Evolutionary conservation across 2,888 invertebrate genomes (phyloP).

Genomic region (Apomyelois bistriatella): DNA sequence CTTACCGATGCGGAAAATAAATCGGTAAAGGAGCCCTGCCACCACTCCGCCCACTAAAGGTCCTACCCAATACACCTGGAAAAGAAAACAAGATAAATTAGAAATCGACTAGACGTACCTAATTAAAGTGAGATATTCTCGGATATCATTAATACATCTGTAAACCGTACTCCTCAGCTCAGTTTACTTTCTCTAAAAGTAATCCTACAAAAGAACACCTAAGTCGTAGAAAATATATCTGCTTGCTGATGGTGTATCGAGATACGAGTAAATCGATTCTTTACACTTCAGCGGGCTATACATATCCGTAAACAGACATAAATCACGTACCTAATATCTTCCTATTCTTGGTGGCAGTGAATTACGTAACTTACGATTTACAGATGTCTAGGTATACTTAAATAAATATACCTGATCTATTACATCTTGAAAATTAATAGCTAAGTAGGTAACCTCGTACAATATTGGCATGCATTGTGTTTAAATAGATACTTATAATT

Average conservation of each 20-base stretch:
- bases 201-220: too few relatives aligned
- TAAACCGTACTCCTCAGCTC: background rate
- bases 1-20: slow-evolving; percentile 85
- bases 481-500: too few relatives aligned
- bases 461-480: too few relatives aligned
- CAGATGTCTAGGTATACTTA: background rate
- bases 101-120: too few relatives aligned
- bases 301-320: background rate
- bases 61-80: slow-evolving; percentile 92
- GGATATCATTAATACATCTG: too few relatives aligned
- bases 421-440: too few relatives aligned
- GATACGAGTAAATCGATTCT: slow-evolving; percentile 1
- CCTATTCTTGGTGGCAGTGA: background rate
- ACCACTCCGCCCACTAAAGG: slow-evolving; percentile 88
- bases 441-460: too few relatives aligned
- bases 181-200: background rate
- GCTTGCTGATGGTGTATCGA: background rate
- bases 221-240: background rate
- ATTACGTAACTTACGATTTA: background rate
- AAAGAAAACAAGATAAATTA: slow-evolving; percentile 12
- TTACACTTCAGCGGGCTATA: background rate
- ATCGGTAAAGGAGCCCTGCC: slow-evolving; percentile 87
- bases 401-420: background rate
- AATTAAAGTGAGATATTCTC: too few relatives aligned
- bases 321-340: background rate